Percentiles rank a stretch among this genome's conserved stretches.
These are phyloP conservation scores for Drosophila takahashii DNA, from an alignment of 1,140 invertebrate genomes.

Conservation along the genomic window DNA sequence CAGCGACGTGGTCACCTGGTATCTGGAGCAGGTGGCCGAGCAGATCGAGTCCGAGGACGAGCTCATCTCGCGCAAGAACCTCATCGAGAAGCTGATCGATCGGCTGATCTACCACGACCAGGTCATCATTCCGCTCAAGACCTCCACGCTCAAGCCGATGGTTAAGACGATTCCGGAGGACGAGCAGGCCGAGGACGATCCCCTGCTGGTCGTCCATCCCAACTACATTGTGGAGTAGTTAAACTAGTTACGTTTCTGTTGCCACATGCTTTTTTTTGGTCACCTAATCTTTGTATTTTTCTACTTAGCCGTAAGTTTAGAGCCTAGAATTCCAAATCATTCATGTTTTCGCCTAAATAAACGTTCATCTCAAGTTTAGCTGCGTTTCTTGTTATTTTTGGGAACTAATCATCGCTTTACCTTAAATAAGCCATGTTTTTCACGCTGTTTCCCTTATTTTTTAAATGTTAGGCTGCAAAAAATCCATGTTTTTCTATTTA, in stretches of 20 bases:
- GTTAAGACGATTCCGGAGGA: constrained; percentile 75
- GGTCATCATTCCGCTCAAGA: constrained; percentile 95
- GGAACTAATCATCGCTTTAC: too few relatives aligned
- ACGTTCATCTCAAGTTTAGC: constrained; percentile 21
- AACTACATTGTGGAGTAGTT: constrained; percentile 93
- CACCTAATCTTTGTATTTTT: constrained; percentile 5
- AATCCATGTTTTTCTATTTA: too few relatives aligned
- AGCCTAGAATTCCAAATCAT: constrained; percentile 5
- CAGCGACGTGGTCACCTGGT: constrained; percentile 97
- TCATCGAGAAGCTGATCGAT: constrained; percentile 98
- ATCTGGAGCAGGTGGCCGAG: constrained; percentile 94
- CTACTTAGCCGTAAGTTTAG: constrained; percentile 25
- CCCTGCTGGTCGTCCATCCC: constrained; percentile 96
- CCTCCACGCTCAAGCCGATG: constrained; percentile 87
- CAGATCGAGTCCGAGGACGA: constrained; percentile 97
- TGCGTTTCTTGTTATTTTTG: constrained; percentile 22
- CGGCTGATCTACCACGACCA: constrained; percentile 96
- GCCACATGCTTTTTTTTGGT: constrained; percentile 13
- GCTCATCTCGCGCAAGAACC: constrained; percentile 93
- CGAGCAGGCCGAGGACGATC: constrained; percentile 91
- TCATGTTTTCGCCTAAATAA: constrained; percentile 25
- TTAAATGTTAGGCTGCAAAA: too few relatives aligned
- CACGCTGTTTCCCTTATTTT: too few relatives aligned
- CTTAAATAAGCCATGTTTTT: too few relatives aligned
- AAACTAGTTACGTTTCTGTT: constrained; percentile 13